Evolutionary conservation across 30 jellyfish, hydroid and myxozoan species (phyloP), one percentile per base, ranked within the genome.

Genomic region (Pelagia noctiluca): DNA sequence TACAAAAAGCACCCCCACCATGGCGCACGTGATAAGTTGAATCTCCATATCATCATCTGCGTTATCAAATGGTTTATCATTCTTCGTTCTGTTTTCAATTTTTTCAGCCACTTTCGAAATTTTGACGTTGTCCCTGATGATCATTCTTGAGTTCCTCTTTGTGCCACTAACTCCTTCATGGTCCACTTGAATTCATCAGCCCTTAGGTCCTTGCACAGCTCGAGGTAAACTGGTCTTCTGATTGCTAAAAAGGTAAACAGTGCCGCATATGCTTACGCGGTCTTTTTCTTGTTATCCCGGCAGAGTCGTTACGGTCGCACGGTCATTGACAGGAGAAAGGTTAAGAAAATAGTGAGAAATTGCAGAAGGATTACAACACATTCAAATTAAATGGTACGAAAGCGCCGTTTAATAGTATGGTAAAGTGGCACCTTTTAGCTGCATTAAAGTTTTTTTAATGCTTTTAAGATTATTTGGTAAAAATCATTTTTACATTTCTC

Each of bases 1-100:
- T 71, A 30, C 76, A 31, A 42, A 42, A 71, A 71, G 33, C 78
- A 79, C 18, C 78, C 84, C 84, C 84, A 71, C 76, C 84, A 71
- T 13, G 84, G 77, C 4, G 30, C 76, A 11, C 76, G 31, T 11
- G 84, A 71, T n/a, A 71, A 29, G 76, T 71, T 71, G 77, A 71
- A 66, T 31, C 61, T 66, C 79, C 79, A 66, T 66, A 7, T 22
- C 67, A 66, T 66, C 79, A 65, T 66, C 61, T 66, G 79, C 53
- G 61, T 31, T 66, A 65, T 65, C 79, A 66, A 66, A 4, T 2
- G 35, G 8, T 66, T 66, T 22, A 4, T 12, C 64, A 66, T 8
- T 25, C 35, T 31, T 66, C 35, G 53, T n/a, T 31, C 35, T 66
- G n/a, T 66, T 65, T 22, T 31, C 79, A 66, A 25, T 66, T 25